phyloP scores from a whole-genome alignment of 2,113 vertebrate species.

The rat (Rattus norvegicus) region DNA sequence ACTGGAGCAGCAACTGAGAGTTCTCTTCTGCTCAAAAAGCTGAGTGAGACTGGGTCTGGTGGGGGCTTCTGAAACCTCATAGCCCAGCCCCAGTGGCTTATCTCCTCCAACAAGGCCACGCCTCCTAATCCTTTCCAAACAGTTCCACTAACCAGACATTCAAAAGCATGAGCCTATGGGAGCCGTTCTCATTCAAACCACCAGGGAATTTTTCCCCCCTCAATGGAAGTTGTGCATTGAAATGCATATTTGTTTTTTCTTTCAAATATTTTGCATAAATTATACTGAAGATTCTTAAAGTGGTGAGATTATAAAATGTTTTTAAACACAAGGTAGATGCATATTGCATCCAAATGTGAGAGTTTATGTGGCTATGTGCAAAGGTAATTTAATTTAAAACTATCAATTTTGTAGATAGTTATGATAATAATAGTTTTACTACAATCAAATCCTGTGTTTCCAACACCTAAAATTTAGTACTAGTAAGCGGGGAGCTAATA shows the following conservation, averaged over 20 bases:
- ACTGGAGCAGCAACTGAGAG: background rate
- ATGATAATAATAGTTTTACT: background rate
- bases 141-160: background rate
- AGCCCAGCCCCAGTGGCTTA: background rate
- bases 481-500: background rate
- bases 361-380: background rate
- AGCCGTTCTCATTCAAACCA: background rate
- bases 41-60: background rate
- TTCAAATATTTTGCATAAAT: background rate
- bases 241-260: background rate
- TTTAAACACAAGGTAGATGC: background rate
- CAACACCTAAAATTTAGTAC: background rate
- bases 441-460: background rate
- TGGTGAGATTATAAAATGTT: background rate
- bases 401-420: background rate
- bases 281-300: background rate
- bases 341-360: background rate
- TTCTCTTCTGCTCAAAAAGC: background rate
- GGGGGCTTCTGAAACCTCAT: background rate
- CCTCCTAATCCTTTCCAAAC: background rate
- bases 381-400: background rate
- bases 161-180: background rate
- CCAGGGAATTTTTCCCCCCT: background rate
- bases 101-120: background rate
- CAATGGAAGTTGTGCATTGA: background rate